phyloP scores from a whole-genome alignment of 2,797 vertebrate genomes.

The Phrynocephalus forsythii region DNA sequence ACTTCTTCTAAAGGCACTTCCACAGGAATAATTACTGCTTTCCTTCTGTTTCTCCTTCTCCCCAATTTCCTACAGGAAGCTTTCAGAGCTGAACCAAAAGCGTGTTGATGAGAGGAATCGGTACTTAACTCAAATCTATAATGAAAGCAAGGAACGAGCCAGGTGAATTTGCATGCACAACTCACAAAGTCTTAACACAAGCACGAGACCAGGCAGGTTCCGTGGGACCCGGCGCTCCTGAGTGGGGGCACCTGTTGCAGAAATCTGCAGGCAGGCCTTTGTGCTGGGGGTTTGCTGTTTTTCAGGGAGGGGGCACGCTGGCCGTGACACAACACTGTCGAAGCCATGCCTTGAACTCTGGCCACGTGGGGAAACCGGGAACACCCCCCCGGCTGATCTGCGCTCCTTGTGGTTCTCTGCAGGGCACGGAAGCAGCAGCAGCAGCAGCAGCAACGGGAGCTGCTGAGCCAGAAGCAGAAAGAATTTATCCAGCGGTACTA shows the following conservation, averaged over 20 bases:
- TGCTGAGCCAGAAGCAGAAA: slow-evolving; percentile 80
- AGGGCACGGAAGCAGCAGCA: slow-evolving; percentile 79
- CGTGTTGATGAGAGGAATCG: slow-evolving; percentile 89
- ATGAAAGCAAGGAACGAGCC: slow-evolving; percentile 84
- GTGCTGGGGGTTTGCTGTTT: no score
- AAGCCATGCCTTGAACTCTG: no score
- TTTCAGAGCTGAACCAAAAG: slow-evolving; percentile 84
- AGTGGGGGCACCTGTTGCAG: no score
- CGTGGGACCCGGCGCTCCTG: no score
- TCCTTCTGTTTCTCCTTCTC: no score
- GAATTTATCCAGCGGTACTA: slow-evolving; percentile 80
- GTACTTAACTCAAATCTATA: slow-evolving; percentile 86
- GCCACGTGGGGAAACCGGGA: no score
- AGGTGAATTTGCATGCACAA: slow-evolving; percentile 69
- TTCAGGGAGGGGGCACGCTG: no score
- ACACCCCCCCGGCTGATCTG: no score
- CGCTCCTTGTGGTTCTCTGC: not conserved
- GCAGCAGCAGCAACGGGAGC: slow-evolving; percentile 84
- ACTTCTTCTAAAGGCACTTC: not conserved
- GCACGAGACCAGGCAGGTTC: no score
- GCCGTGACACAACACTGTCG: no score
- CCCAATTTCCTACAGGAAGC: slow-evolving; percentile 76
- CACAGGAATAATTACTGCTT: not conserved
- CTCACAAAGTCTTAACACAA: no score
- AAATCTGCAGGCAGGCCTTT: no score